Conservation (phyloP, 2,113 vertebrate genomes). For the Channa maculata region DNA sequence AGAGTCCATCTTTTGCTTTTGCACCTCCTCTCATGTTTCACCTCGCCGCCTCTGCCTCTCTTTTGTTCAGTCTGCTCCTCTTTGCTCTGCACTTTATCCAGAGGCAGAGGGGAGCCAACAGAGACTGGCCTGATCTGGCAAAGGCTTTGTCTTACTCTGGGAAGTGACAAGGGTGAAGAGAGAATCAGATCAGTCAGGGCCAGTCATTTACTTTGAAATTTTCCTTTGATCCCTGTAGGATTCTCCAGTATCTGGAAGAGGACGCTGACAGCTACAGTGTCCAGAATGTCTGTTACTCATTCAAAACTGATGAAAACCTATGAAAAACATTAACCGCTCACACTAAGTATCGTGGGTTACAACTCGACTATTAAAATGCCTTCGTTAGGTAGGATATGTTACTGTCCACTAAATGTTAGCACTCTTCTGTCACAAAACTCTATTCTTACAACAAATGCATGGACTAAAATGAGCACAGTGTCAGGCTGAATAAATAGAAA, state of each 20-base stretch:
- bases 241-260: too few relatives aligned
- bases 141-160: constrained; percentile 44
- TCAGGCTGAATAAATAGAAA: neutral
- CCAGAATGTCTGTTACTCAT: too few relatives aligned
- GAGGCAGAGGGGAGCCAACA: constrained; percentile 20
- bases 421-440: too few relatives aligned
- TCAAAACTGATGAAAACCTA: too few relatives aligned
- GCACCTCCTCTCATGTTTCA: constrained; percentile 26
- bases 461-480: too few relatives aligned
- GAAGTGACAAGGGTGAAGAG: constrained; percentile 1
- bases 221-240: constrained; percentile 29
- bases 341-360: too few relatives aligned
- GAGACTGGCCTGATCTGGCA: neutral
- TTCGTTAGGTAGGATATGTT: too few relatives aligned
- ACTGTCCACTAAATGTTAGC: too few relatives aligned
- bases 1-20: constrained; percentile 32
- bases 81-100: constrained; percentile 15
- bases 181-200: constrained; percentile 47
- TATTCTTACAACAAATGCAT: too few relatives aligned
- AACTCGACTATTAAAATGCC: too few relatives aligned
- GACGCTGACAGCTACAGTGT: neutral
- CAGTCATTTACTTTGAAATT: constrained; percentile 33
- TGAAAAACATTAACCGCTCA: too few relatives aligned
- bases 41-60: neutral
- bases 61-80: neutral